Evolutionary conservation across 2,888 invertebrate species (phyloP).

Genomic region (Drosophila histrio): DNA sequence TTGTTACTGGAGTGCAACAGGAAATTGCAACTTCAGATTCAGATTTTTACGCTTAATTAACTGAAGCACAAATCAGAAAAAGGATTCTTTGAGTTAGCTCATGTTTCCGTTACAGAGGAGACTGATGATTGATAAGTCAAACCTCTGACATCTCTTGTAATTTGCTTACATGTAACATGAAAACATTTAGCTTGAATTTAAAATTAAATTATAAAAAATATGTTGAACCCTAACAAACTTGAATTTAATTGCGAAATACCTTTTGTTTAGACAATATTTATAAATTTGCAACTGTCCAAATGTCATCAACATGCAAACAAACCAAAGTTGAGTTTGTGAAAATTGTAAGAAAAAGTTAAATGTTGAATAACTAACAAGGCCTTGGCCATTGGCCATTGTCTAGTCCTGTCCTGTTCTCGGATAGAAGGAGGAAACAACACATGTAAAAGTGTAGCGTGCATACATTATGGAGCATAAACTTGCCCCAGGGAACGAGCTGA

Average conservation of each 20-base stretch:
- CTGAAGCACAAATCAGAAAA: constrained; percentile 12
- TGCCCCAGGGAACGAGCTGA: constrained; percentile 44
- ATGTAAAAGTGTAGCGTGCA: constrained; percentile 31
- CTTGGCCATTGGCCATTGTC: neutral
- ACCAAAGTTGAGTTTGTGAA: neutral
- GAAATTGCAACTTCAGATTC: constrained; percentile 51
- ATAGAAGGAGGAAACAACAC: constrained; percentile 10
- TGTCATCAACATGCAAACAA: constrained; percentile 7
- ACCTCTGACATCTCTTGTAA: neutral
- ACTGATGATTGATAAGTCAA: constrained; percentile 6
- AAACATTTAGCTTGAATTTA: neutral
- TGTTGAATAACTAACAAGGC: constrained; percentile 23
- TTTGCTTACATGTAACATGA: neutral
- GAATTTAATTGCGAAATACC: constrained; percentile 1
- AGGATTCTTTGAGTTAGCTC: neutral
- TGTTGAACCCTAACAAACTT: neutral
- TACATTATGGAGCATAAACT: constrained; percentile 65
- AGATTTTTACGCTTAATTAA: constrained; percentile 63
- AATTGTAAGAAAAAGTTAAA: constrained; percentile 13
- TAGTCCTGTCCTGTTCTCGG: neutral
- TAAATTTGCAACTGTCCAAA: neutral
- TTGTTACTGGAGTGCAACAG: constrained; percentile 7
- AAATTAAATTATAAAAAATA: neutral
- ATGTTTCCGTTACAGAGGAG: neutral
- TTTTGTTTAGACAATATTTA: neutral